phyloP scores from a whole-genome alignment of 2,888 invertebrate species.

The Trileptium ribeirensis region DNA sequence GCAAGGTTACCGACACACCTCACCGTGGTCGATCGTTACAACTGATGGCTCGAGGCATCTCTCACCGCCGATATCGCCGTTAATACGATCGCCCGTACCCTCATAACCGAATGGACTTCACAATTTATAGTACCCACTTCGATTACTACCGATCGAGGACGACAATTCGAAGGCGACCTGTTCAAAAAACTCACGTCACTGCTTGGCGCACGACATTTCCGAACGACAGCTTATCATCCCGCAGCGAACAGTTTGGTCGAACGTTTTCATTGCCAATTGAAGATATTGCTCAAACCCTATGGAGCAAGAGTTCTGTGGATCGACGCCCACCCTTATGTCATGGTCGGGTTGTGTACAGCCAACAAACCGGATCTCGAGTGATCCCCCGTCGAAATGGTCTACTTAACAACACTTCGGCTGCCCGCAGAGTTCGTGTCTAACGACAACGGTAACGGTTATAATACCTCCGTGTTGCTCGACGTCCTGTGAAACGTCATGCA shows the following conservation, averaged over 20 bases:
- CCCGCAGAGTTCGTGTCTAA: too few species aligned
- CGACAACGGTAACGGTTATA: too few species aligned
- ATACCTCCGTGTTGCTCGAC: too few species aligned
- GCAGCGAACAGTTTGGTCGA: not conserved
- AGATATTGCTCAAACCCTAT: not conserved
- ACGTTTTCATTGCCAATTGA: not conserved
- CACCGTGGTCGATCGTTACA: not conserved
- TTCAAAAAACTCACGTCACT: not conserved
- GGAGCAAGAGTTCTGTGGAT: not conserved
- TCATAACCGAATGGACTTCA: not conserved
- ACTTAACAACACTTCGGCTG: too few species aligned
- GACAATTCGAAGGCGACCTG: not conserved
- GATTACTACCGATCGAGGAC: not conserved
- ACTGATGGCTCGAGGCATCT: not conserved
- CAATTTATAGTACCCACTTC: not conserved
- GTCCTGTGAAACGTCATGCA: too few species aligned
- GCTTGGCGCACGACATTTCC: not conserved
- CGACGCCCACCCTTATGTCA: not conserved
- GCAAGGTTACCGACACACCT: not conserved
- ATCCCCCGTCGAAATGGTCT: too few species aligned
- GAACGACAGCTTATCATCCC: not conserved
- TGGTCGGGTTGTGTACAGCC: not conserved
- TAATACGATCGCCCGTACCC: not conserved
- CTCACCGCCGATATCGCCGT: not conserved
- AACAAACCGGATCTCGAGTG: not conserved